Base-by-base conservation (phyloP, 2,113 vertebrate species). In the Xenopus laevis region DNA sequence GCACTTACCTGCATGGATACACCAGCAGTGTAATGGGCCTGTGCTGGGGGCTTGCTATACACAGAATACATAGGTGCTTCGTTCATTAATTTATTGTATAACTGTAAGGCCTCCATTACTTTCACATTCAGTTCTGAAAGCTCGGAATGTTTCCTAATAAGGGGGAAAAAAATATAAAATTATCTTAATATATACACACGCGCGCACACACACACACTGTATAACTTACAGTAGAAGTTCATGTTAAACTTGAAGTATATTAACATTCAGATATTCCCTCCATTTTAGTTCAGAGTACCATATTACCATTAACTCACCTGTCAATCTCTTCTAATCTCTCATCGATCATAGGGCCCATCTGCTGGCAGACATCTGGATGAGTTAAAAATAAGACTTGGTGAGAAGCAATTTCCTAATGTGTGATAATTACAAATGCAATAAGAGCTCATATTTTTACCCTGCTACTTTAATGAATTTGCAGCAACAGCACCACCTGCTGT, bases 341-440 rank as follows among this genome's bases (percentile, higher is more conserved):
- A 82, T 99, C 97, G 84, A 99, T 99, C 91, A 99, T 88, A 3
- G 97, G 97, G 52, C 97, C 94, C 97, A 99, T 99, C 83, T 97
- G 96, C 70, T 95, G 94, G 81, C 97, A 99, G n/a, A 92, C 83
- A 84, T 88, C 97, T 99, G 86, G 23, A 79, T 85, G 86, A n/a
- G 61, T 45, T 40, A 40, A 40, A 40, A 40, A 40, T 40, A 40
- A 40, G 33, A 40, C 33, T 40, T 40, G 33, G 33, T 40, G 33
- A 40, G 33, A 40, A 40, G 33, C 33, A 40, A 40, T 40, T 40
- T 40, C 33, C 33, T 40, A 40, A 40, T 40, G 33, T 40, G 33
- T 40, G 33, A 40, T 40, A 1, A 40, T 40, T 40, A 40, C 33
- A 40, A 40, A 40, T 40, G 33, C 33, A 40, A 9, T 40, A 17